Conservation (phyloP, 2,888 invertebrate genomes). For the Heteromyza rotundicornis region DNA sequence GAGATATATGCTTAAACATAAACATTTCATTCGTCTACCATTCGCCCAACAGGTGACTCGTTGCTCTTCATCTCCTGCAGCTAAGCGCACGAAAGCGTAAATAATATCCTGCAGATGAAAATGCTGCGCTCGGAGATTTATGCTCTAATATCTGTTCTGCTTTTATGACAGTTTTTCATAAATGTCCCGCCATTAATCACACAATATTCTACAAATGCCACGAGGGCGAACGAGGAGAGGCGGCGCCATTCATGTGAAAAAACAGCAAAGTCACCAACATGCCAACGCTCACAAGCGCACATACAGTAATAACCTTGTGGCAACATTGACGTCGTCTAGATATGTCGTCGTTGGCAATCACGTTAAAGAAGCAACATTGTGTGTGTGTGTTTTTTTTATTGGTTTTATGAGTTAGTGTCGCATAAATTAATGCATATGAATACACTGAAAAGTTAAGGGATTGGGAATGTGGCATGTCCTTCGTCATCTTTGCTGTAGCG, state of each 20-base stretch:
- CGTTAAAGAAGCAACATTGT: background rate
- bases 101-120: slow-evolving; percentile 4
- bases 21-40: background rate
- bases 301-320: too few relatives aligned
- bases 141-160: background rate
- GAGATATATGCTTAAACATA: background rate
- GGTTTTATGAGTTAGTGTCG: background rate
- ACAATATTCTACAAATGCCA: background rate
- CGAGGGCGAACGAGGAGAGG: too few relatives aligned
- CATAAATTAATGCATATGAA: background rate
- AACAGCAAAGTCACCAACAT: background rate
- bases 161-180: slow-evolving; percentile 5
- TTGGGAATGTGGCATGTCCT: too few relatives aligned
- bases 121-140: background rate
- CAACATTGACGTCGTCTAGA: too few relatives aligned
- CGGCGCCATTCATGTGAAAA: too few relatives aligned
- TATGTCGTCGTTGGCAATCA: too few relatives aligned
- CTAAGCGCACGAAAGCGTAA: background rate
- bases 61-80: background rate
- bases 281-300: background rate
- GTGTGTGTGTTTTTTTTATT: background rate
- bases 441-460: too few relatives aligned
- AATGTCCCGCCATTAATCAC: slow-evolving; percentile 22
- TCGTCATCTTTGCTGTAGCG: too few relatives aligned
- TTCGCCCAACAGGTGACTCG: background rate